These are phyloP conservation scores for Microcebus tavaratra DNA, from an alignment of 2,113 vertebrate genomes.

Conservation along the genomic window DNA sequence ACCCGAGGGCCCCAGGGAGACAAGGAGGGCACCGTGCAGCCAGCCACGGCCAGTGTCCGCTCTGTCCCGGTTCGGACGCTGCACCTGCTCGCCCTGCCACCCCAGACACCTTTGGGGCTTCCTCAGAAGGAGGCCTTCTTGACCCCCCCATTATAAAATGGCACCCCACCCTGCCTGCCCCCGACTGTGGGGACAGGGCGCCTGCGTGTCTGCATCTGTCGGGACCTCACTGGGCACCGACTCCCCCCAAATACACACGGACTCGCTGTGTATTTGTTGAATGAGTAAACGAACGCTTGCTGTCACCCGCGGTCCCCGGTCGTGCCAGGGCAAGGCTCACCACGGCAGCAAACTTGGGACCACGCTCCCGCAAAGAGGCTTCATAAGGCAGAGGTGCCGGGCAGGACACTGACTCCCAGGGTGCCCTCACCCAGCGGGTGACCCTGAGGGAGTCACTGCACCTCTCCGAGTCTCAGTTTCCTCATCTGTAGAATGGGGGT, in stretches of 20 bases:
- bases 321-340: neutral
- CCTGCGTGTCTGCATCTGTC: no score
- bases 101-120: neutral
- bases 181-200: fast-evolving
- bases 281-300: fast-evolving
- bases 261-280: neutral
- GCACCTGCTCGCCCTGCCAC: neutral
- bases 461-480: neutral
- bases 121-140: neutral
- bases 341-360: no score
- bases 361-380: neutral
- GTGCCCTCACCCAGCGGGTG: neutral
- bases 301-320: fast-evolving
- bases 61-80: neutral
- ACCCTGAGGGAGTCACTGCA: neutral
- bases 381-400: neutral
- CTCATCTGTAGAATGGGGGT: neutral
- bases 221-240: neutral
- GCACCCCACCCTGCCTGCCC: neutral
- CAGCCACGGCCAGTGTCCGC: no score
- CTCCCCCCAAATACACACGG: no score
- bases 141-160: neutral
- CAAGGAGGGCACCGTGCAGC: no score
- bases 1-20: no score
- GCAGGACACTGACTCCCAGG: neutral